A percentile compares a stretch with the other conserved stretches of the same genome.
phyloP scores from a whole-genome alignment of 1,140 invertebrate genomes.

The Drosophila pachea region DNA sequence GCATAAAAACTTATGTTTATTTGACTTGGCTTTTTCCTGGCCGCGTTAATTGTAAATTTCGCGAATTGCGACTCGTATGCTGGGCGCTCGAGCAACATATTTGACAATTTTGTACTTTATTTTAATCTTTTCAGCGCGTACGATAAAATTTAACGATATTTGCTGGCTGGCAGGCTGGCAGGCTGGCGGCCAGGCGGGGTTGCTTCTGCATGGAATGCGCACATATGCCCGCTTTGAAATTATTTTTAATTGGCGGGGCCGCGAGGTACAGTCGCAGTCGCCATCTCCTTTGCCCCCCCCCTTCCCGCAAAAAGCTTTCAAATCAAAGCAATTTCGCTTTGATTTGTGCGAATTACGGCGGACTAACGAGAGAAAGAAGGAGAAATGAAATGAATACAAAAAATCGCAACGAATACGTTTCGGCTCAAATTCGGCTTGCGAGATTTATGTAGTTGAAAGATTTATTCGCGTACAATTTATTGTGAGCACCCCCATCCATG shows the following conservation, averaged over 20 bases:
- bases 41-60: slow-evolving; percentile 64
- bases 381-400: slow-evolving; percentile 15
- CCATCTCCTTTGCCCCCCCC: neutral
- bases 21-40: slow-evolving; percentile 67
- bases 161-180: too few relatives aligned
- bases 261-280: slow-evolving; percentile 61
- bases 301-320: slow-evolving; percentile 68
- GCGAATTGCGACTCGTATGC: slow-evolving; percentile 54
- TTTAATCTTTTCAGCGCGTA: slow-evolving; percentile 63
- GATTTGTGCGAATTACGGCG: slow-evolving; percentile 61
- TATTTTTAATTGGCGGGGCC: slow-evolving; percentile 71
- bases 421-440: slow-evolving; percentile 68
- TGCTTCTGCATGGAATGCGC: slow-evolving; percentile 46
- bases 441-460: slow-evolving; percentile 77
- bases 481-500: slow-evolving; percentile 34
- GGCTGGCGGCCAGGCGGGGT: too few relatives aligned
- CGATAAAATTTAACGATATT: slow-evolving; percentile 71
- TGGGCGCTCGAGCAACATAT: slow-evolving; percentile 49
- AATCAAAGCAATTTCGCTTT: slow-evolving; percentile 77
- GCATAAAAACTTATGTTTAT: slow-evolving; percentile 78
- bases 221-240: slow-evolving; percentile 65
- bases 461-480: slow-evolving; percentile 72
- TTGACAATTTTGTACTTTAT: slow-evolving; percentile 68
- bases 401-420: slow-evolving; percentile 13
- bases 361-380: neutral